phyloP scores from a whole-genome alignment of 2,797 vertebrate species.

The Telmatherina bonti region DNA sequence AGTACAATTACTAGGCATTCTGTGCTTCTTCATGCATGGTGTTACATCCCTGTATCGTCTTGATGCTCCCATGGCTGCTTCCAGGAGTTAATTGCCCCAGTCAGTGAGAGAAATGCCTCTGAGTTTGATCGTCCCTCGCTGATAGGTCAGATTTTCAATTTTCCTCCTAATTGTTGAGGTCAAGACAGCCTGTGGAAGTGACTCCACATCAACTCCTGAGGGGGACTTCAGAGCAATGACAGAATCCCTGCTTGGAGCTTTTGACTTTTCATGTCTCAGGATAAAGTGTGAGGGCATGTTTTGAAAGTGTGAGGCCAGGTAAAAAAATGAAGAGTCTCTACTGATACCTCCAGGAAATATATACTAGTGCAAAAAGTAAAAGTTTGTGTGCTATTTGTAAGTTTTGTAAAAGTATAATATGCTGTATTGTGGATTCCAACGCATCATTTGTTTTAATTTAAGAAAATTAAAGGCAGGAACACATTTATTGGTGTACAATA shows the following conservation, averaged over 20 bases:
- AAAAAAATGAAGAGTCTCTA: neutral
- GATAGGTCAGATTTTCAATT: conserved; percentile 53
- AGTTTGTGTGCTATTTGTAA: too few species aligned
- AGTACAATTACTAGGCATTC: neutral
- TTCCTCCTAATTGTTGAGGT: conserved; percentile 48
- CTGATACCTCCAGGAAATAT: neutral
- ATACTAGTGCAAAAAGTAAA: neutral
- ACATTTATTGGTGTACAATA: too few species aligned
- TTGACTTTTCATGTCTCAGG: neutral
- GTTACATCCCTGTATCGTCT: neutral
- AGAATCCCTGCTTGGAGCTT: conserved; percentile 23
- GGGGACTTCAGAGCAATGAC: conserved; percentile 33
- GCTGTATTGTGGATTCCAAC: too few species aligned
- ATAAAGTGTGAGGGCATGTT: neutral
- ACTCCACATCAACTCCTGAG: conserved; percentile 28
- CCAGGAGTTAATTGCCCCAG: conserved; percentile 32
- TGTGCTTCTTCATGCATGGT: neutral
- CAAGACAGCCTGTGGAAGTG: conserved; percentile 35
- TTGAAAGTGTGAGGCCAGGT: neutral
- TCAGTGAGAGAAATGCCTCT: conserved; percentile 28
- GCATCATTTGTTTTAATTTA: too few species aligned
- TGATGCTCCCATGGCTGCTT: neutral
- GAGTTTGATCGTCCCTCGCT: conserved; percentile 11
- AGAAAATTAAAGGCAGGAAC: too few species aligned
- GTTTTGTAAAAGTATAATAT: too few species aligned